Evolutionary conservation across 2,113 vertebrate species (phyloP).

Genomic region (Synodontis membranacea): DNA sequence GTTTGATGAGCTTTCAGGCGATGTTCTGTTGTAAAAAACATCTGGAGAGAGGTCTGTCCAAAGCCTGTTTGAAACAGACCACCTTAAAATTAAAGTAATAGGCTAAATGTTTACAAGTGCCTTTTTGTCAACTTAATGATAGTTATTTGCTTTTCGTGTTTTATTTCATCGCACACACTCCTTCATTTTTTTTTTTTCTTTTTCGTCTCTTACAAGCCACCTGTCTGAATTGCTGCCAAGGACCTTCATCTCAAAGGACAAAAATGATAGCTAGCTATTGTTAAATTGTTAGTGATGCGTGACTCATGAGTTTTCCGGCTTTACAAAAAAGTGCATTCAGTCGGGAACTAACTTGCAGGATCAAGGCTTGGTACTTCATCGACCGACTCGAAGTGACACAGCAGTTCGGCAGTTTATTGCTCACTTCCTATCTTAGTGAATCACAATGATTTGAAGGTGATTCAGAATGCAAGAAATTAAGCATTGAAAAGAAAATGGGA

Average conservation of each 20-base stretch:
- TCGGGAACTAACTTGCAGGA: background rate
- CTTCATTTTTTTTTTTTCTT: background rate
- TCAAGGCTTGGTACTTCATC: background rate
- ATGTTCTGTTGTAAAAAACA: slow-evolving; percentile 18
- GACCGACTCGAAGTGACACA: background rate
- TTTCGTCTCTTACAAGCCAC: background rate
- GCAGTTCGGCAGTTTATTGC: too few species aligned
- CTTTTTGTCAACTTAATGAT: slow-evolving; percentile 35
- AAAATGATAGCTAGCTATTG: slow-evolving; percentile 3
- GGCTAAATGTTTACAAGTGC: slow-evolving; percentile 40
- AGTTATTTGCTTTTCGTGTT: slow-evolving; percentile 17
- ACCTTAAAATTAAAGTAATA: slow-evolving; percentile 25
- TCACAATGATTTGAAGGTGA: background rate
- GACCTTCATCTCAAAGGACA: background rate
- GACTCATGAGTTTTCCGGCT: background rate
- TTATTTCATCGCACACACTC: background rate
- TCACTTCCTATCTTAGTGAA: background rate
- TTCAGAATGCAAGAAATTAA: background rate
- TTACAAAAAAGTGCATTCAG: background rate
- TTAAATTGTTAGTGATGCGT: background rate
- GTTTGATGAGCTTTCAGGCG: background rate
- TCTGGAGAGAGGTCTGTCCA: slow-evolving; percentile 17
- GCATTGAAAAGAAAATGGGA: background rate
- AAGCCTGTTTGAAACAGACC: slow-evolving; percentile 6
- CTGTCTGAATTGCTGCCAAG: slow-evolving; percentile 6